Base-by-base conservation (phyloP, 2,113 vertebrate species). In the Camelus bactrianus region DNA sequence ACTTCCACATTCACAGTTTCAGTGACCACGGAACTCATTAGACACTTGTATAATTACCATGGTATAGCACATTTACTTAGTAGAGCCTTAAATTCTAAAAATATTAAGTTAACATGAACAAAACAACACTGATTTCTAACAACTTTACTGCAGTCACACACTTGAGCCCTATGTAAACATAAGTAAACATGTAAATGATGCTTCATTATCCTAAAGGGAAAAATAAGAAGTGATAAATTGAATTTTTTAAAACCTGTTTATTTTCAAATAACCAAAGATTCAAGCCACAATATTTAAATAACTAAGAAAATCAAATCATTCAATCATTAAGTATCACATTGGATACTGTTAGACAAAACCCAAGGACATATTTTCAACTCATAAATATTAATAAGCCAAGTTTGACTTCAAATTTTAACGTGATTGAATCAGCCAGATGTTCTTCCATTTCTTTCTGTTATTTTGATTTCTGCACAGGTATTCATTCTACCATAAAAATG, bases 321-420 rank as follows among this genome's bases (percentile, higher is more conserved):
- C 15, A 67, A 35, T 91, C 42, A 81, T 48, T 93, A 93, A 84
- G 87, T 81, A 93, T 69, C 87, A 96, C 65, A 82, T 1, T 75
- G 56, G 54, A 95, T 35, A 54, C 50, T 77, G 42, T 64, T 81
- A 80, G 73, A 85, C 54, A 97, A 97, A 93, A 79, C 93, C 46
- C 32, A 94, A 96, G 73, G 75, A 92, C 89, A 76, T 75, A 75
- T 91, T 97, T 93, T 93, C 73, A 97, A 83, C 58, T 80, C 83
- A 94, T 97, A 96, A 97, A 96, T 98, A 97, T 96, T 95, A 96
- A 96, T 93, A 87, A 94, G 9, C 16, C 58, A 77, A 75, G 70
- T 89, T 94, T 89, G 73, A 67, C 85, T 96, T 95, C 65, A 94
- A 83, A 95, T 65, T 92, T 90, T 95, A 91, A 92, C 58, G 79